Conservation (phyloP, 2,113 vertebrate species). For the Leptobrachium ailaonicum region DNA sequence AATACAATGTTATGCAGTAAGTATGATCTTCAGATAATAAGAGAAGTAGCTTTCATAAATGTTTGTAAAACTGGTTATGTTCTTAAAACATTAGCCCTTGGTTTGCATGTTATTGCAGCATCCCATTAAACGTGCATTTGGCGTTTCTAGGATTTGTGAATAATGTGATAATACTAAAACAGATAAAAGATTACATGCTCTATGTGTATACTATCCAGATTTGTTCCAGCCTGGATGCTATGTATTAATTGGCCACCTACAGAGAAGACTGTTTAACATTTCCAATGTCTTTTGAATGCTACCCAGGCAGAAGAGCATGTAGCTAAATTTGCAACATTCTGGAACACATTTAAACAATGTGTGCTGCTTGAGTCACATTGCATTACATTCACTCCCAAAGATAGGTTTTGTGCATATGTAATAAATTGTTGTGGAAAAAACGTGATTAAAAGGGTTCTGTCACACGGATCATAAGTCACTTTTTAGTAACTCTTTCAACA, state of each 20-base stretch:
- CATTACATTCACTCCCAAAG: slow-evolving; percentile 75
- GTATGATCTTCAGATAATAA: slow-evolving; percentile 57
- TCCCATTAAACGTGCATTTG: slow-evolving; percentile 80
- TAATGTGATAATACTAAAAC: slow-evolving; percentile 82
- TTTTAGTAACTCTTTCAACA: too few species aligned
- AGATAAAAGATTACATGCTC: slow-evolving; percentile 83
- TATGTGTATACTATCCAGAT: slow-evolving; percentile 76
- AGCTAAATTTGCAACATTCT: slow-evolving; percentile 74
- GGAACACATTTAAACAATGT: slow-evolving; percentile 76
- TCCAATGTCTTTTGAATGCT: slow-evolving; percentile 61
- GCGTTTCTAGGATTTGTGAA: slow-evolving; percentile 80
- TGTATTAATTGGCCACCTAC: slow-evolving; percentile 84
- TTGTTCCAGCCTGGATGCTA: slow-evolving; percentile 73
- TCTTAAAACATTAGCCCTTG: slow-evolving; percentile 74
- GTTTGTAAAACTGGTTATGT: slow-evolving; percentile 80
- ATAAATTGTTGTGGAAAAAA: slow-evolving; percentile 65
- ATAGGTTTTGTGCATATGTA: slow-evolving; percentile 74
- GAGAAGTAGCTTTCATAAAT: slow-evolving; percentile 66
- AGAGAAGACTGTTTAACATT: slow-evolving; percentile 75
- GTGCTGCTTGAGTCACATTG: slow-evolving; percentile 74
- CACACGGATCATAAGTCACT: neutral
- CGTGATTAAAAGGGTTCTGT: neutral
- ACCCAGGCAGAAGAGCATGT: slow-evolving; percentile 68
- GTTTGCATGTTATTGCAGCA: slow-evolving; percentile 73
- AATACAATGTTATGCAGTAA: slow-evolving; percentile 40